Conservation (phyloP, 2,113 vertebrate genomes). For the Pterocles burchelli region DNA sequence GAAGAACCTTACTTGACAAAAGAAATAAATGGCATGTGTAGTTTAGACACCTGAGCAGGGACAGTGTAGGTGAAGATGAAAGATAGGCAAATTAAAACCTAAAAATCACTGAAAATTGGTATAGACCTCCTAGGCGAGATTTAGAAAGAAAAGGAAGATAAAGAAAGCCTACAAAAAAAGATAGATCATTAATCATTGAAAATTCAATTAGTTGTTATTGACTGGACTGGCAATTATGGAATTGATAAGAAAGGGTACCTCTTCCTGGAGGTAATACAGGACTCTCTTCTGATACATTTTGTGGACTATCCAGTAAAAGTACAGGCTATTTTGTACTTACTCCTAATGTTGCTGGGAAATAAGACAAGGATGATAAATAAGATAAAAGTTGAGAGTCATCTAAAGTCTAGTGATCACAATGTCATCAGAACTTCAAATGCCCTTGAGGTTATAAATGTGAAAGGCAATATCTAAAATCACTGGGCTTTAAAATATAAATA, state of each 20-base stretch:
- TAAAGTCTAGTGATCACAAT: constrained; percentile 25
- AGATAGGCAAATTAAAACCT: constrained; percentile 73
- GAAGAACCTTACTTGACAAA: constrained; percentile 56
- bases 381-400: constrained; percentile 8
- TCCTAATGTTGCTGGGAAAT: constrained; percentile 54
- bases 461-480: constrained; percentile 34
- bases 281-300: constrained; percentile 33
- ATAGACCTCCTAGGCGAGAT: constrained; percentile 39
- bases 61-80: constrained; percentile 72
- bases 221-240: constrained; percentile 66
- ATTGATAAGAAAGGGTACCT: constrained; percentile 69
- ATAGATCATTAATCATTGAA: constrained; percentile 71
- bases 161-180: constrained; percentile 55
- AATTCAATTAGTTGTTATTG: constrained; percentile 77
- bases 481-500: constrained; percentile 58
- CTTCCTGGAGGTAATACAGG: constrained; percentile 49
- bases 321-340: constrained; percentile 38
- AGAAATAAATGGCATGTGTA: constrained; percentile 74
- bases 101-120: constrained; percentile 62
- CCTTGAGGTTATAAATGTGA: constrained; percentile 54
- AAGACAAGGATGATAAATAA: constrained; percentile 69
- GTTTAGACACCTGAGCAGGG: constrained; percentile 42
- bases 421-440: constrained; percentile 24
- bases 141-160: constrained; percentile 65
- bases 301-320: background rate